These are phyloP conservation scores for Trematomus loennbergii DNA, from an alignment of 2,113 vertebrate species.

Conservation along the genomic window DNA sequence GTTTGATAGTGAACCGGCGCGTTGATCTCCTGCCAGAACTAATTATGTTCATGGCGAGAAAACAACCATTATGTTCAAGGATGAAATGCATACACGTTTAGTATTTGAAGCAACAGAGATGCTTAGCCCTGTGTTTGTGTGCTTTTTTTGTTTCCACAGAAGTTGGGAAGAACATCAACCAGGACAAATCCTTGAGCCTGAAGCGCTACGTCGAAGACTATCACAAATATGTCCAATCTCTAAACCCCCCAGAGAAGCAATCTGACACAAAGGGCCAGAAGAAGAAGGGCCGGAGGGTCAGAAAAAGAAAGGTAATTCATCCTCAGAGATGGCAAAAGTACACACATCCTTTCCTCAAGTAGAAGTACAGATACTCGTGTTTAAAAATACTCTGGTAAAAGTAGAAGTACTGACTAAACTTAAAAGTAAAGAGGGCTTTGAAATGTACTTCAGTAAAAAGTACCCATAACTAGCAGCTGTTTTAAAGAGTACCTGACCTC, in stretches of 20 bases:
- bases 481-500: no score
- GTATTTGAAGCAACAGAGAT: background rate
- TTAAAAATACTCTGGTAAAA: no score
- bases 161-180: conserved; percentile 84
- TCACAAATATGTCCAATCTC: conserved; percentile 65
- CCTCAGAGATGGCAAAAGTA: no score
- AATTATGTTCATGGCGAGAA: conserved; percentile 38
- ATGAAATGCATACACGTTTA: background rate
- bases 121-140: conserved; percentile 12
- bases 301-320: conserved; percentile 45
- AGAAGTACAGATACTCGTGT: no score
- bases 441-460: no score
- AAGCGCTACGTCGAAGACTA: conserved; percentile 79
- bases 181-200: conserved; percentile 77
- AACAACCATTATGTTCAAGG: conserved; percentile 28
- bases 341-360: no score
- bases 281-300: background rate
- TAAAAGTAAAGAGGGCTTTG: no score
- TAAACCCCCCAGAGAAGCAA: conserved; percentile 28
- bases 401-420: no score
- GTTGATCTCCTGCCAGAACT: conserved; percentile 41
- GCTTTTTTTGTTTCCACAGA: conserved; percentile 64
- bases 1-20: conserved; percentile 6
- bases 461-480: no score
- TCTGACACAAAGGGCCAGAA: background rate